Conservation (phyloP, 1,140 invertebrate genomes). For the Cyrtorhinus lividipennis region DNA sequence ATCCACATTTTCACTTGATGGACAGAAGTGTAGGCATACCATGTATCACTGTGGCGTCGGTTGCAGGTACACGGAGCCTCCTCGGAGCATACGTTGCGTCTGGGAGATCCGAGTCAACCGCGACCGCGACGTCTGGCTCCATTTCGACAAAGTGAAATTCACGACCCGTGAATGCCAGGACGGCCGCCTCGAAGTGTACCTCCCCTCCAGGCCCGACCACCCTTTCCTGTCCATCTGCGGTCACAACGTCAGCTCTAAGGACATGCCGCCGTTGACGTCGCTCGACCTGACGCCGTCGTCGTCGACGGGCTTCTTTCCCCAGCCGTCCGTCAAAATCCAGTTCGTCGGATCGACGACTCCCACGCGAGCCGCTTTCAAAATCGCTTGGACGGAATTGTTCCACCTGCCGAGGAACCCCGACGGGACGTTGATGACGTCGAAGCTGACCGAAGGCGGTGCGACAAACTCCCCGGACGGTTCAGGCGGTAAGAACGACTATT, state of each 20-base stretch:
- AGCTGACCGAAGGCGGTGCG: constrained; percentile 41
- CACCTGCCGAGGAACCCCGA: constrained; percentile 67
- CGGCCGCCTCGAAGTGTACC: constrained; percentile 65
- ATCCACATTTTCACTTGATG: too few relatives aligned
- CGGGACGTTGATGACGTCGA: constrained; percentile 57
- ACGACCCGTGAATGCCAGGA: constrained; percentile 62
- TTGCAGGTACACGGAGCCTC: constrained; percentile 50
- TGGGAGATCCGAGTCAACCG: constrained; percentile 70
- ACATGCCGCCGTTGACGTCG: constrained; percentile 59
- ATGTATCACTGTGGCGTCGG: too few relatives aligned
- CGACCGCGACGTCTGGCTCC: constrained; percentile 67
- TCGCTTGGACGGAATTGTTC: constrained; percentile 78
- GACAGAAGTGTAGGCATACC: too few relatives aligned
- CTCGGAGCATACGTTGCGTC: constrained; percentile 64
- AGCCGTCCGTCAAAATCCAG: constrained; percentile 44
- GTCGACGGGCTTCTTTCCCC: constrained; percentile 38
- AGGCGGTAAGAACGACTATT: constrained; percentile 4
- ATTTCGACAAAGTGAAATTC: constrained; percentile 66
- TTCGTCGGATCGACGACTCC: constrained; percentile 60
- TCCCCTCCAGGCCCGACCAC: constrained; percentile 43
- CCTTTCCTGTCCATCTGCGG: constrained; percentile 66
- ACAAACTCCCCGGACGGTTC: not conserved
- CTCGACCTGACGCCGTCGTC: constrained; percentile 49
- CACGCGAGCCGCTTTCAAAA: constrained; percentile 63
- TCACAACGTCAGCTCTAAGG: constrained; percentile 60